These are phyloP conservation scores for Chionoecetes opilio DNA, from an alignment of 1,140 invertebrate genomes.

Conservation along the genomic window DNA sequence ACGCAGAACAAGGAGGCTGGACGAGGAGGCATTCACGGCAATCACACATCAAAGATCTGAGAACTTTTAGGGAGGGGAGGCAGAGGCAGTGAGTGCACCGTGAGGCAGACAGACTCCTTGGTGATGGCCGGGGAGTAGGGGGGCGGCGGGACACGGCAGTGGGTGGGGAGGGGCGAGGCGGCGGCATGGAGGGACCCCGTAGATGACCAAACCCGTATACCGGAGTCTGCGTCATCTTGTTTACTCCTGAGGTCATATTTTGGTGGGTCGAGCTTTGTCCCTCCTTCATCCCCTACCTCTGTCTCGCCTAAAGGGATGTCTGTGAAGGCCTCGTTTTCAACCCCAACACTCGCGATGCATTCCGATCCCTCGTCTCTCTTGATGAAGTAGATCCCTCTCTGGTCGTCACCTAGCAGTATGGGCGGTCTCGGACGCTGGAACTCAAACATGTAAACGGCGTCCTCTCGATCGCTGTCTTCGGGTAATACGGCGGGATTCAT, in stretches of 20 bases:
- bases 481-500: slow-evolving; percentile 70
- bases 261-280: slow-evolving; percentile 47
- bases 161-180: not conserved
- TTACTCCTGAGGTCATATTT: slow-evolving; percentile 48
- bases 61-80: slow-evolving; percentile 39
- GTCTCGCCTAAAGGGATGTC: slow-evolving; percentile 47
- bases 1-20: too few species aligned
- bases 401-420: slow-evolving; percentile 57
- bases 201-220: slow-evolving; percentile 68
- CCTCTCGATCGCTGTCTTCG: slow-evolving; percentile 20
- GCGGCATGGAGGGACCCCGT: slow-evolving; percentile 63
- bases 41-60: slow-evolving; percentile 56
- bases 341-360: not conserved
- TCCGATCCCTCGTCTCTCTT: not conserved
- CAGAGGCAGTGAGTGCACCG: slow-evolving; percentile 57
- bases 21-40: not conserved
- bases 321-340: slow-evolving; percentile 60
- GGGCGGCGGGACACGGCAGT: slow-evolving; percentile 64
- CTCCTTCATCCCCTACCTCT: not conserved
- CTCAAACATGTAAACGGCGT: slow-evolving; percentile 54
- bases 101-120: slow-evolving; percentile 58
- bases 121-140: slow-evolving; percentile 61
- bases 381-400: slow-evolving; percentile 50
- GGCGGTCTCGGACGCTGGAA: slow-evolving; percentile 70
- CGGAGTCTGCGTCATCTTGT: slow-evolving; percentile 66